phyloP scores from a whole-genome alignment of 2,888 invertebrate genomes.

The Choreutis nemorana region DNA sequence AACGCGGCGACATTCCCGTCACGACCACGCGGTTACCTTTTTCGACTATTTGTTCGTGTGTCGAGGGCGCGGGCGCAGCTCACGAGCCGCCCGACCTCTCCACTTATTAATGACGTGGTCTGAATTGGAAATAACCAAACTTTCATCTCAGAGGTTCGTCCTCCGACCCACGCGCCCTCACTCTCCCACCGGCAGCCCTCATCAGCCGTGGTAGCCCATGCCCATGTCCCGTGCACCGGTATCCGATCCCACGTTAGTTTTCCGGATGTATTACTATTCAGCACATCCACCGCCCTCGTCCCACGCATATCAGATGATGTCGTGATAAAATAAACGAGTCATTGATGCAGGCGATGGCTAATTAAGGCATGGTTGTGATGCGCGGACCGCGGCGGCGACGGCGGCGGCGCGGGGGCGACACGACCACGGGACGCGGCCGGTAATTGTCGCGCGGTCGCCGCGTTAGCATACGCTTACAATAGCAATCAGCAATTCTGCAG shows the following conservation, averaged over 20 bases:
- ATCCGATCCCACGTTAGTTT: not conserved
- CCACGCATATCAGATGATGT: constrained; percentile 33
- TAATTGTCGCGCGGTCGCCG: constrained; percentile 49
- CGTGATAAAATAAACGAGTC: constrained; percentile 37
- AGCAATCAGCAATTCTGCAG: constrained; percentile 38
- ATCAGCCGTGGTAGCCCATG: no score
- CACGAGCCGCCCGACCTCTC: constrained; percentile 33
- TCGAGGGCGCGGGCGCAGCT: constrained; percentile 27
- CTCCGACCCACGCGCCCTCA: constrained; percentile 3
- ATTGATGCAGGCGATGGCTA: constrained; percentile 34
- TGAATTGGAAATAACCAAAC: constrained; percentile 33
- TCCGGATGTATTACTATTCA: not conserved
- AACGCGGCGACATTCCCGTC: constrained; percentile 56
- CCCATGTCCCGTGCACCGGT: constrained; percentile 8
- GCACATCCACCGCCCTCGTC: constrained; percentile 14
- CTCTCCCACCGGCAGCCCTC: constrained; percentile 6
- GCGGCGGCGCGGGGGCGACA: constrained; percentile 27
- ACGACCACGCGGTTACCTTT: constrained; percentile 55
- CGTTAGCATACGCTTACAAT: constrained; percentile 60
- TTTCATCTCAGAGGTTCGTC: not conserved
- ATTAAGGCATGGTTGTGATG: constrained; percentile 40
- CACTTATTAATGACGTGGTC: constrained; percentile 57
- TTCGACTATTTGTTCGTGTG: constrained; percentile 50
- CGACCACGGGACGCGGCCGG: constrained; percentile 28
- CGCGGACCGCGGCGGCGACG: constrained; percentile 27